A percentile compares a stretch with the other conserved stretches of the same genome.
These are phyloP conservation scores for Lithobates sylvaticus DNA, from an alignment of 2,797 vertebrate genomes.

Conservation along the genomic window DNA sequence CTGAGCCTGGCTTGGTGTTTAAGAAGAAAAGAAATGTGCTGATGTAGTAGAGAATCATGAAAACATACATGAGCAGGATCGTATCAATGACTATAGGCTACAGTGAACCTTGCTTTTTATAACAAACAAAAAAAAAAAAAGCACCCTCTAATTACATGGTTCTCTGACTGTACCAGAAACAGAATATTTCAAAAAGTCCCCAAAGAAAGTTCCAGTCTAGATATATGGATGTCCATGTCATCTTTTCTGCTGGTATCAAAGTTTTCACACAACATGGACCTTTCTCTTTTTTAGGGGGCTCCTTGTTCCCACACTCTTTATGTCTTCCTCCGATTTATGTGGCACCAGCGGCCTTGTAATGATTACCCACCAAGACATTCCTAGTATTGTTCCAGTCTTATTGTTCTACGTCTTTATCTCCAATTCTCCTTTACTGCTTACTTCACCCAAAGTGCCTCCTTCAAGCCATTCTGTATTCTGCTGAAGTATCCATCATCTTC, in stretches of 20 bases:
- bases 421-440: not conserved
- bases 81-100: too few species aligned
- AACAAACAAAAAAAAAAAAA: too few species aligned
- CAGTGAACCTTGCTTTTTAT: too few species aligned
- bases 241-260: not conserved
- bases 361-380: slow-evolving; percentile 34
- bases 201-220: not conserved
- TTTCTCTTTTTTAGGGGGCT: not conserved
- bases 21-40: too few species aligned
- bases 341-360: slow-evolving; percentile 1
- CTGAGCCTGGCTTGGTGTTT: too few species aligned
- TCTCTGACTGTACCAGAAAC: not conserved
- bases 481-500: slow-evolving; percentile 13
- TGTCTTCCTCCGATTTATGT: slow-evolving; percentile 3
- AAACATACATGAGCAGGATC: too few species aligned
- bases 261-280: not conserved
- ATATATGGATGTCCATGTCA: not conserved
- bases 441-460: not conserved
- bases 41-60: too few species aligned
- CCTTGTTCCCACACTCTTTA: slow-evolving; percentile 16
- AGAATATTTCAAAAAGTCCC: not conserved
- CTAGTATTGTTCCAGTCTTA: slow-evolving; percentile 23
- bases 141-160: not conserved
- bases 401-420: slow-evolving; percentile 34
- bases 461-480: not conserved